Evolutionary conservation across 2,113 vertebrate genomes (phyloP).

Genomic region (Atractosteus spatula): DNA sequence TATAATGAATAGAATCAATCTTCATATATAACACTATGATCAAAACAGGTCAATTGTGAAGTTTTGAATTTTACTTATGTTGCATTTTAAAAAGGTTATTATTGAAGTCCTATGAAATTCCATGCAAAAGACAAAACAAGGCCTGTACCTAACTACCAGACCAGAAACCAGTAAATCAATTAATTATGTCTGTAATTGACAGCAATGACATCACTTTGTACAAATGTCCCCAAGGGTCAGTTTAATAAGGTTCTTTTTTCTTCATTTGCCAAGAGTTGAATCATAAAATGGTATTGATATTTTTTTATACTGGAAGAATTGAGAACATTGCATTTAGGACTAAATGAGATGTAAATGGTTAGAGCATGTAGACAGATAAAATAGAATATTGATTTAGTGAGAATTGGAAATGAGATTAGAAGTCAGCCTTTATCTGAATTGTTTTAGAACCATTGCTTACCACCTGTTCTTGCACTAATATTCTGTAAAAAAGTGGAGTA

Average conservation of each 20-base stretch:
- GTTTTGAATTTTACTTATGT: slow-evolving; percentile 28
- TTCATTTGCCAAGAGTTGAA: slow-evolving; percentile 30
- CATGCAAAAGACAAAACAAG: slow-evolving; percentile 23
- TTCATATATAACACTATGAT: slow-evolving; percentile 37
- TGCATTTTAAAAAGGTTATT: slow-evolving; percentile 34
- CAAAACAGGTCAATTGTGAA: slow-evolving; percentile 46
- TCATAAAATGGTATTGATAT: slow-evolving; percentile 32
- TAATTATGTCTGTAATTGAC: slow-evolving; percentile 47
- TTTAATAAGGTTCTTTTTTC: slow-evolving; percentile 25
- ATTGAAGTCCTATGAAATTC: slow-evolving; percentile 22
- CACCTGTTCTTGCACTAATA: too few relatives aligned
- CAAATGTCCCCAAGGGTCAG: slow-evolving; percentile 26
- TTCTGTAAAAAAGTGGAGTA: too few relatives aligned
- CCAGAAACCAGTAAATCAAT: slow-evolving; percentile 44
- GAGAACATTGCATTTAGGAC: neutral
- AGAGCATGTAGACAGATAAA: neutral
- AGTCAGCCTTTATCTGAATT: too few relatives aligned
- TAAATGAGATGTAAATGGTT: neutral
- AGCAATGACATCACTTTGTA: slow-evolving; percentile 24
- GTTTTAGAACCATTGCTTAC: too few relatives aligned
- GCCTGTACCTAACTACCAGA: slow-evolving; percentile 28
- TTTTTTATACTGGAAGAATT: slow-evolving; percentile 6
- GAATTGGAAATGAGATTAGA: too few relatives aligned
- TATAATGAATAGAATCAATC: slow-evolving; percentile 41
- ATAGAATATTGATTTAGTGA: slow-evolving; percentile 16